A percentile compares a stretch with the other conserved stretches of the same genome.
phyloP scores from a whole-genome alignment of 2,113 vertebrate genomes.

The Xerus inauris region DNA sequence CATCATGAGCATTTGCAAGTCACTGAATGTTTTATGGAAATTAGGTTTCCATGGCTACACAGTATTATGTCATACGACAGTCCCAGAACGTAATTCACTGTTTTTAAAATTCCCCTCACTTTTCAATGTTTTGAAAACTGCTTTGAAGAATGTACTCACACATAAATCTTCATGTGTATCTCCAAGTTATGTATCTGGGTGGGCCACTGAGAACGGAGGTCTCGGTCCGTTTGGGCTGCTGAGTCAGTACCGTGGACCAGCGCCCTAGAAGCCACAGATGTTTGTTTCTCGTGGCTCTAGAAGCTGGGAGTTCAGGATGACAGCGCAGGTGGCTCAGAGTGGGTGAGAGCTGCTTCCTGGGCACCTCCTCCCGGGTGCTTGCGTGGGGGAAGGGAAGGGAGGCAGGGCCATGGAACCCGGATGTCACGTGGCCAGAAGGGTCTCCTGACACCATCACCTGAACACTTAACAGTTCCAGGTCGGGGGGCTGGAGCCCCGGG shows the following conservation, averaged over 20 bases:
- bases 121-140: background rate
- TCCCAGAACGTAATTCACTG: background rate
- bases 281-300: background rate
- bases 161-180: background rate
- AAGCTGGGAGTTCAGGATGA: background rate
- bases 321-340: no score
- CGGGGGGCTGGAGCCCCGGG: no score
- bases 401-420: no score
- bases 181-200: background rate
- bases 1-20: background rate
- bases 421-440: no score
- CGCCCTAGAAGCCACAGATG: background rate
- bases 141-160: background rate
- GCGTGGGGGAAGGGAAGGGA: accelerated
- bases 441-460: no score
- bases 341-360: background rate
- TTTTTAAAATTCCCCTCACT: background rate
- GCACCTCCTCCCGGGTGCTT: background rate
- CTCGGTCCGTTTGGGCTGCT: background rate
- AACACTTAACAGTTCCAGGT: no score
- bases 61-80: background rate
- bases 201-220: background rate
- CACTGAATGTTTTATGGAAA: background rate
- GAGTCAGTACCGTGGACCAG: no score
- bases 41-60: background rate